phyloP scores from a whole-genome alignment of 30 jellyfish, hydroid and myxozoan genomes.

The Hydra vulgaris region DNA sequence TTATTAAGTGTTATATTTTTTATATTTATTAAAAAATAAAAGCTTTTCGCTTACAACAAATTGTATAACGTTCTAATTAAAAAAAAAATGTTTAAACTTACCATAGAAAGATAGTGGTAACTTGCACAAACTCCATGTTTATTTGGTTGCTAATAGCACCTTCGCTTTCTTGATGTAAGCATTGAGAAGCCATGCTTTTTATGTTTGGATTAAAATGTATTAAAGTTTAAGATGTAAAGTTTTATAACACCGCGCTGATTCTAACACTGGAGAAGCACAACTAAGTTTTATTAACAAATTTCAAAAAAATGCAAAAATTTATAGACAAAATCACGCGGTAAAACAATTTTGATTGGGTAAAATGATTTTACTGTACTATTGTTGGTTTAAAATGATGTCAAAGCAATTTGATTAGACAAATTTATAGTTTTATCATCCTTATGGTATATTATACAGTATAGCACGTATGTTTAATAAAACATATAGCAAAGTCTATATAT shows the following conservation, averaged over 20 bases:
- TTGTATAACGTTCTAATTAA: neutral
- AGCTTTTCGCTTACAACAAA: neutral
- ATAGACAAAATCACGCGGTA: neutral
- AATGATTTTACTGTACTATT: neutral
- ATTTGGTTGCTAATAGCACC: conserved; percentile 93
- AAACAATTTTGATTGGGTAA: too few species aligned
- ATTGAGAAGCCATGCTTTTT: conserved; percentile 48
- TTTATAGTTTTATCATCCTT: too few species aligned
- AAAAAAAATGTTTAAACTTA: conserved; percentile 19
- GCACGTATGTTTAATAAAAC: too few species aligned
- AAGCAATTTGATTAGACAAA: neutral
- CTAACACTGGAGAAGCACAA: conserved; percentile 25
- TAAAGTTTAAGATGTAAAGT: neutral
- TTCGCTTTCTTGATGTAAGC: conserved; percentile 82
- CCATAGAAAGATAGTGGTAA: conserved; percentile 77
- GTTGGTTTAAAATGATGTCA: neutral
- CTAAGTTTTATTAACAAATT: neutral
- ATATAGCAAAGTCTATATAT: too few species aligned
- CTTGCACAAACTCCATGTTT: conserved; percentile 89
- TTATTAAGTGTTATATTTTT: too few species aligned
- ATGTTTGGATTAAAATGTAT: neutral
- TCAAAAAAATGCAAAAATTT: neutral
- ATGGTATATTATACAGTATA: too few species aligned
- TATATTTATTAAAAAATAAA: too few species aligned
- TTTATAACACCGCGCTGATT: conserved; percentile 12